Conservation (phyloP, 2,113 vertebrate genomes). For the Erinaceus europaeus region DNA sequence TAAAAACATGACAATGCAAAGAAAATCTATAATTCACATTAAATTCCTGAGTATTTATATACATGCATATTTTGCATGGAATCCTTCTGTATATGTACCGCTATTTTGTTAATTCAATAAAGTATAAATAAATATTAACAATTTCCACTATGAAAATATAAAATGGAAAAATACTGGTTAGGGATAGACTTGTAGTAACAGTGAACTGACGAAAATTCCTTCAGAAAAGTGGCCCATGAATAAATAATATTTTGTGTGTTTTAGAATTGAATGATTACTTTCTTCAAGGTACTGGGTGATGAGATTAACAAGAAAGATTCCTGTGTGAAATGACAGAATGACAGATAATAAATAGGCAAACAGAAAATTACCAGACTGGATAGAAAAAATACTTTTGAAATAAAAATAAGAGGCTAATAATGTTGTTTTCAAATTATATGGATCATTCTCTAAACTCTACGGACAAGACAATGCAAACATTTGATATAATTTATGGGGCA, state of each 20-base stretch:
- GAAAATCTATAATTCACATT: not conserved
- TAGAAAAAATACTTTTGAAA: not conserved
- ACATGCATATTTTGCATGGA: too few relatives aligned
- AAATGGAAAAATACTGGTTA: not conserved
- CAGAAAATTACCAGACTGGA: not conserved
- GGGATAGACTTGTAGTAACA: not conserved
- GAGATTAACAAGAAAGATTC: not conserved
- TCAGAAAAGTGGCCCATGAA: not conserved
- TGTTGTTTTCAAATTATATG: not conserved
- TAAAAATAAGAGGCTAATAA: not conserved
- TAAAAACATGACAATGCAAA: not conserved
- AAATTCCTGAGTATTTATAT: not conserved
- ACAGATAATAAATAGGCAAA: not conserved
- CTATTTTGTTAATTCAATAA: too few relatives aligned
- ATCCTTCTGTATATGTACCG: too few relatives aligned
- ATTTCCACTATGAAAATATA: not conserved
- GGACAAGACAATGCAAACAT: not conserved
- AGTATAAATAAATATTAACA: too few relatives aligned
- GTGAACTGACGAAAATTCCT: not conserved
- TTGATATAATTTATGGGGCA: too few relatives aligned
- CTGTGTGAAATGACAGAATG: not conserved
- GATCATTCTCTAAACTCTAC: not conserved
- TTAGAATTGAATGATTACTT: not conserved
- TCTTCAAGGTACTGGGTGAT: not conserved
- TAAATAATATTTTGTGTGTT: not conserved